Conservation (phyloP, 2,113 vertebrate genomes). For the Corydoras maculifer region DNA sequence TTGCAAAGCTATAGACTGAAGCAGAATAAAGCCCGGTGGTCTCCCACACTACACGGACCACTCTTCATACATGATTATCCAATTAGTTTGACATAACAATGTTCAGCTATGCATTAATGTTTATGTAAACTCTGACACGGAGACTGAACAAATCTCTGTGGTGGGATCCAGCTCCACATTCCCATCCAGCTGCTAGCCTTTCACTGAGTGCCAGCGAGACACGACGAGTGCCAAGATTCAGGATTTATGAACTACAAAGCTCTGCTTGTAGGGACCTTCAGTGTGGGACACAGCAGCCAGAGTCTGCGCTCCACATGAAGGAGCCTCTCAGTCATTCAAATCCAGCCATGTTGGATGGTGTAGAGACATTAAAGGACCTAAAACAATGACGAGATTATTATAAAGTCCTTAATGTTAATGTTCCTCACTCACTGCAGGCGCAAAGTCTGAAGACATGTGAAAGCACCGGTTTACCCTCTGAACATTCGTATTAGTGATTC, state of each 20-base stretch:
- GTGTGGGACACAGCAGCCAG: conserved; percentile 16
- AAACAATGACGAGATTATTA: conserved; percentile 11
- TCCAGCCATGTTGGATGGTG: not conserved
- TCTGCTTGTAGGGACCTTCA: conserved; percentile 28
- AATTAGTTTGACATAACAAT: conserved; percentile 34
- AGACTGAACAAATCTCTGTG: conserved; percentile 39
- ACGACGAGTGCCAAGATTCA: conserved; percentile 19
- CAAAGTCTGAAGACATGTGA: too few relatives aligned
- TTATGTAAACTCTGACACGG: conserved; percentile 30
- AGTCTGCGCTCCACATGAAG: conserved; percentile 13
- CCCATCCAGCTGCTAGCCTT: conserved; percentile 38
- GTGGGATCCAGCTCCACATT: conserved; percentile 22
- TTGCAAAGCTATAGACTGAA: not conserved
- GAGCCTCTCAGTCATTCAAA: conserved; percentile 9
- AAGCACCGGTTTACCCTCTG: too few relatives aligned
- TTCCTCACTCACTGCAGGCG: too few relatives aligned
- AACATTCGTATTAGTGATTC: too few relatives aligned
- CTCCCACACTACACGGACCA: conserved; percentile 2
- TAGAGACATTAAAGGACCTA: not conserved
- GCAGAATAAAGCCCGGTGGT: conserved; percentile 7
- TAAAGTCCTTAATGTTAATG: not conserved
- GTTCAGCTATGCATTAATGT: conserved; percentile 14
- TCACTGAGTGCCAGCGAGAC: conserved; percentile 25
- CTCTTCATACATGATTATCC: not conserved
- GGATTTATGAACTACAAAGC: conserved; percentile 37